Percentiles rank a stretch among this genome's conserved stretches.
These are phyloP conservation scores for Aethes cnicana DNA, from an alignment of 2,888 invertebrate genomes.

Conservation along the genomic window DNA sequence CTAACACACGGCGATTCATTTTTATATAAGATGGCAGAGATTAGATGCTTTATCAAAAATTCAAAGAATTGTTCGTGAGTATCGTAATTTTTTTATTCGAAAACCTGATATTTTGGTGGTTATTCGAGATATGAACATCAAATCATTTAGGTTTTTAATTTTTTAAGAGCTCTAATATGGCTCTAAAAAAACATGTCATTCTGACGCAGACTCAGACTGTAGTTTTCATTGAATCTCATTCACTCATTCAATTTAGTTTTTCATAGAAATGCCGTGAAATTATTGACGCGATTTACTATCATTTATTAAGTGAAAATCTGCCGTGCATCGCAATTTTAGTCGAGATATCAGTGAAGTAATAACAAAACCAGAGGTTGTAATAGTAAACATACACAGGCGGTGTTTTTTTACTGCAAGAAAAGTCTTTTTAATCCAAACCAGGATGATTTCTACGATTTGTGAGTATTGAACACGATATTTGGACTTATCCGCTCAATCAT, in stretches of 20 bases:
- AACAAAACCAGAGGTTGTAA: too few relatives aligned
- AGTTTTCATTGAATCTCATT: constrained; percentile 1
- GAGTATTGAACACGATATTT: constrained; percentile 32
- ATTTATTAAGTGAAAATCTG: constrained; percentile 7
- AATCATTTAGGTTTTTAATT: too few relatives aligned
- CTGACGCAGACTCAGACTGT: constrained; percentile 9
- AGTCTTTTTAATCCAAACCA: constrained; percentile 4
- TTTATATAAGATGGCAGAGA: too few relatives aligned
- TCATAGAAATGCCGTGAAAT: not conserved
- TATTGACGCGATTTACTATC: not conserved
- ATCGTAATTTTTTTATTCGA: too few relatives aligned
- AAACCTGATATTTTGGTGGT: too few relatives aligned
- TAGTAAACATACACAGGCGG: too few relatives aligned
- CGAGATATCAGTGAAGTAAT: not conserved
- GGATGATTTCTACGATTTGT: constrained; percentile 46
- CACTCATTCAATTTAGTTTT: not conserved
- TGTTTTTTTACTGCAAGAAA: not conserved
- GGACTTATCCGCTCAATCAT: too few relatives aligned
- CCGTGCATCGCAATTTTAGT: not conserved
- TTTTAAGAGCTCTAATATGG: not conserved
- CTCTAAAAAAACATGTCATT: not conserved
- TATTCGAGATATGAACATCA: too few relatives aligned
- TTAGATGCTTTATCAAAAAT: too few relatives aligned
- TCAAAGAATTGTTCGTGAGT: too few relatives aligned
- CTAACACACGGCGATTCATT: too few relatives aligned